These are phyloP conservation scores for Sebastes miniatus DNA, from an alignment of 2,797 vertebrate species.

Conservation along the genomic window DNA sequence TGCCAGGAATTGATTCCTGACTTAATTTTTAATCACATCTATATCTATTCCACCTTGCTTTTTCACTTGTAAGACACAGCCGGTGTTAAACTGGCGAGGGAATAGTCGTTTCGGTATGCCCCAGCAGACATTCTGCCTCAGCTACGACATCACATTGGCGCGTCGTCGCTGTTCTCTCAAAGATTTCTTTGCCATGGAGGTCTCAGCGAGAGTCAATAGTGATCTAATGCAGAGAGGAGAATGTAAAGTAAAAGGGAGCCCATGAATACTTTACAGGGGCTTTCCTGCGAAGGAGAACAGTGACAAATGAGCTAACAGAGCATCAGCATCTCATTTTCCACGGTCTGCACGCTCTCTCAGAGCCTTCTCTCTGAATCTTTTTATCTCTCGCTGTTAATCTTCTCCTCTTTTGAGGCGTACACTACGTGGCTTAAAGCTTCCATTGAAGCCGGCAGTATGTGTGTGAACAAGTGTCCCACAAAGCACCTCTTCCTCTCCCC, in stretches of 20 bases:
- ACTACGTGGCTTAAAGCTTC: not conserved
- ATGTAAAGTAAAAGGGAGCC: conserved; percentile 17
- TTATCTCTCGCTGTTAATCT: conserved; percentile 21
- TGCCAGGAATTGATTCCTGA: conserved; percentile 42
- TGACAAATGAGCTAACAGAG: conserved; percentile 38
- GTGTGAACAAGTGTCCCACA: not conserved
- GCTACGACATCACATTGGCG: conserved; percentile 16
- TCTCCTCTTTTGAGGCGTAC: not conserved
- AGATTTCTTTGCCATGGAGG: not conserved
- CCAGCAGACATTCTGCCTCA: conserved; percentile 9
- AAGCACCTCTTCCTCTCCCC: not conserved
- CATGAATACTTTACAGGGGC: conserved; percentile 40
- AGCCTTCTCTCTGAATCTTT: not conserved
- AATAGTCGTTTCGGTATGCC: not conserved
- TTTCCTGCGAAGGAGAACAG: conserved; percentile 10
- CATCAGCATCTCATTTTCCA: conserved; percentile 29
- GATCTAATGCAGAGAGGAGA: conserved; percentile 30
- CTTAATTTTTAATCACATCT: conserved; percentile 36
- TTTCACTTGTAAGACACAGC: conserved; percentile 1
- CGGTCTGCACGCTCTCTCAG: not conserved
- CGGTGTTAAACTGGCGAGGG: not conserved
- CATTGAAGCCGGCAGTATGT: not conserved
- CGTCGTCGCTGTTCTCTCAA: not conserved
- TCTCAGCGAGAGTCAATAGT: conserved; percentile 10
- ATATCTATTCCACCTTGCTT: conserved; percentile 11